A percentile compares a stretch with the other conserved stretches of the same genome.
phyloP scores from a whole-genome alignment of 2,797 vertebrate species.

The Rhabdomys pumilio region DNA sequence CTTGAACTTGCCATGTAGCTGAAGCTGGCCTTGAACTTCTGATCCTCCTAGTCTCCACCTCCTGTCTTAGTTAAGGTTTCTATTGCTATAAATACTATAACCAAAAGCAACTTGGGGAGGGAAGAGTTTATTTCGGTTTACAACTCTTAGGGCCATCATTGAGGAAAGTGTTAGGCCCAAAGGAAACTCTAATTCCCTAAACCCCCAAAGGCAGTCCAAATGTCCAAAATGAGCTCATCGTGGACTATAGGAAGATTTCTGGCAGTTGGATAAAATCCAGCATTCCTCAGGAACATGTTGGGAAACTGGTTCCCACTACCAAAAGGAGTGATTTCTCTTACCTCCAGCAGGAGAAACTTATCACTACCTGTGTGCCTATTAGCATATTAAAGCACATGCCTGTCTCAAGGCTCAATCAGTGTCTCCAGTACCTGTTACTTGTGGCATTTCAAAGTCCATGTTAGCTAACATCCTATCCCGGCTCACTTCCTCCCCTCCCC shows the following conservation, averaged over 20 bases:
- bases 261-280: not conserved
- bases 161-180: not conserved
- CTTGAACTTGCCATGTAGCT: not conserved
- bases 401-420: not conserved
- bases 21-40: slow-evolving; percentile 14
- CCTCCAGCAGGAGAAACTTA: not conserved
- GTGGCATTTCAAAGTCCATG: not conserved
- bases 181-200: not conserved
- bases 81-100: not conserved
- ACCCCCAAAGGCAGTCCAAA: not conserved
- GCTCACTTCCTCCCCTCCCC: not conserved
- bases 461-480: no score
- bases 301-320: not conserved
- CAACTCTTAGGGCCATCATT: not conserved
- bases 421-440: no score
- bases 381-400: not conserved
- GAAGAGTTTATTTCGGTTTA: not conserved
- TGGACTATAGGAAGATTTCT: not conserved
- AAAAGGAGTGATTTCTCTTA: not conserved
- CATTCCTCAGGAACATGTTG: not conserved
- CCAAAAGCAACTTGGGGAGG: not conserved
- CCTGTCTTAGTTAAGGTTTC: not conserved
- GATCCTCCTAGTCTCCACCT: not conserved
- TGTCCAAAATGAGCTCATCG: not conserved
- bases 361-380: not conserved